Conservation (phyloP, 2,113 vertebrate genomes). For the Hipposideros armiger region DNA sequence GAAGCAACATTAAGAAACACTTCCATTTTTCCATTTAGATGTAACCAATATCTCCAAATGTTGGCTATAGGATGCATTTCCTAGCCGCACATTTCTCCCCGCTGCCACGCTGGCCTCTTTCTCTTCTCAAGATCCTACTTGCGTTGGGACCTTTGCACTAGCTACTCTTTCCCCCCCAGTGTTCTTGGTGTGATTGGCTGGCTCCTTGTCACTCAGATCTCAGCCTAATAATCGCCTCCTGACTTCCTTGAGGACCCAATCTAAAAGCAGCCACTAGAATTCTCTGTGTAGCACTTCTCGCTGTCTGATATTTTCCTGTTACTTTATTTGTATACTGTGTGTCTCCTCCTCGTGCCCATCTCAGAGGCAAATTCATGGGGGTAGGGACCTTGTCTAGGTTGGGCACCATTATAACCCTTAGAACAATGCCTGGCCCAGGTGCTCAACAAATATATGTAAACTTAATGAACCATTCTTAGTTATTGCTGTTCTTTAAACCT, state of each 20-base stretch:
- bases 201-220: background rate
- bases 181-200: background rate
- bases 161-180: background rate
- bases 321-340: background rate
- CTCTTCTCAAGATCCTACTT: background rate
- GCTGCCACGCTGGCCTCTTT: background rate
- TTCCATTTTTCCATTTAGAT: constrained; percentile 8
- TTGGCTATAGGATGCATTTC: background rate
- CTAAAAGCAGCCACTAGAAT: background rate
- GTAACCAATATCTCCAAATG: background rate
- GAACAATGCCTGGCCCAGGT: background rate
- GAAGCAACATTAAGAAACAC: background rate
- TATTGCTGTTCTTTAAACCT: background rate
- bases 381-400: background rate
- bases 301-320: background rate
- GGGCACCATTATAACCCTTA: background rate
- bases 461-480: background rate
- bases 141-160: background rate
- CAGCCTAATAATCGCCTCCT: background rate
- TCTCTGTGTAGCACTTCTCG: background rate
- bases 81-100: background rate
- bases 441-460: background rate
- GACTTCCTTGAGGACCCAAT: background rate
- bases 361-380: background rate
- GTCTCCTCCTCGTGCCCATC: background rate